phyloP scores from a whole-genome alignment of 2,113 vertebrate genomes.

The Fregata magnificens region DNA sequence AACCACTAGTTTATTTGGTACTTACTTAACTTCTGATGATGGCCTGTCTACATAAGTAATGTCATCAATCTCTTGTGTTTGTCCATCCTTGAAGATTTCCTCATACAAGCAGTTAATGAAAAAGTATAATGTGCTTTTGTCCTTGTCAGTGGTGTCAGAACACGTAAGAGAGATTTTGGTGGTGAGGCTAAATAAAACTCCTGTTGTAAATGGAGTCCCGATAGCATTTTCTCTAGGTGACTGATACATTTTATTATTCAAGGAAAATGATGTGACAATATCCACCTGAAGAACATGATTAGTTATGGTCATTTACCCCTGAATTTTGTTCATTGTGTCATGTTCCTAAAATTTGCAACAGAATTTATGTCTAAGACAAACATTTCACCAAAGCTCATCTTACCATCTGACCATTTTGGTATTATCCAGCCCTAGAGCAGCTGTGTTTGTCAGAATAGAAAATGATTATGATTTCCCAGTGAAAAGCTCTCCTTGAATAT shows the following conservation, averaged over 20 bases:
- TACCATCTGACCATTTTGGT: slow-evolving; percentile 15
- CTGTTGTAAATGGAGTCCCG: not conserved
- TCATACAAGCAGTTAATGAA: slow-evolving; percentile 50
- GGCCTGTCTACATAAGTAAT: slow-evolving; percentile 53
- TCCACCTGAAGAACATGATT: slow-evolving; percentile 51
- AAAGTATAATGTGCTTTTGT: slow-evolving; percentile 52
- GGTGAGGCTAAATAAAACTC: slow-evolving; percentile 23
- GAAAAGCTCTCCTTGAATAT: slow-evolving; percentile 22
- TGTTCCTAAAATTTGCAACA: not conserved
- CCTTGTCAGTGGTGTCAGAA: slow-evolving; percentile 58
- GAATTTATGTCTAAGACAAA: slow-evolving; percentile 35
- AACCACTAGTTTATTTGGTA: not conserved
- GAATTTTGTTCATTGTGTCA: slow-evolving; percentile 48
- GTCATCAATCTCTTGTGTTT: slow-evolving; percentile 45
- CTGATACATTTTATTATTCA: slow-evolving; percentile 31
- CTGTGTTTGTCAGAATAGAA: slow-evolving; percentile 31
- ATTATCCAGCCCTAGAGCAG: not conserved
- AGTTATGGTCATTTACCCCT: slow-evolving; percentile 49
- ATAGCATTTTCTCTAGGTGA: slow-evolving; percentile 38
- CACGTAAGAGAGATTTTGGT: not conserved
- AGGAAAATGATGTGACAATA: slow-evolving; percentile 8
- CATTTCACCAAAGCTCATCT: slow-evolving; percentile 4
- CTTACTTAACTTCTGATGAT: slow-evolving; percentile 38
- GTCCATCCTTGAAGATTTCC: slow-evolving; percentile 64
- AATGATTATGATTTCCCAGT: slow-evolving; percentile 25